Conservation (phyloP, 2,888 invertebrate species). For the Tenthredo notha region DNA sequence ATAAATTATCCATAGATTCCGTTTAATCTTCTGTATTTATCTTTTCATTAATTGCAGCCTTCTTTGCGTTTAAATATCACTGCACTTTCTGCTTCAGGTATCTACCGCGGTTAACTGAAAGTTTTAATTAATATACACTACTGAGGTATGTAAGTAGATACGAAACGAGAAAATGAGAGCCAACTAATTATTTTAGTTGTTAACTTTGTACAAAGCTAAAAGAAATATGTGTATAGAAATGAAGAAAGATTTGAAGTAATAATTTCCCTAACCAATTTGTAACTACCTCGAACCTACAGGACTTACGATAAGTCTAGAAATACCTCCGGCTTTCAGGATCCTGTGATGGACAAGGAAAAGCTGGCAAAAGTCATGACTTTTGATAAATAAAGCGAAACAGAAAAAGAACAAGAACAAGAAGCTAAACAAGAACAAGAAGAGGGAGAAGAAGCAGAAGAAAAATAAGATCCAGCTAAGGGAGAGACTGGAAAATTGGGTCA, state of each 20-base stretch:
- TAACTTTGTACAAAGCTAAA: not conserved
- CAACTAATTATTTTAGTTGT: slow-evolving; percentile 39
- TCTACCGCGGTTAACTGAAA: not conserved
- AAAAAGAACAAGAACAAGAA: not conserved
- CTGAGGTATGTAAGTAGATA: not conserved
- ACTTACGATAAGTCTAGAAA: not conserved
- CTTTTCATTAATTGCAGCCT: not conserved
- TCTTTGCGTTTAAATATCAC: not conserved
- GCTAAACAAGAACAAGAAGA: too few relatives aligned
- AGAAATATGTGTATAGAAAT: not conserved
- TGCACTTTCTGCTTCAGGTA: not conserved
- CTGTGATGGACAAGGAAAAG: not conserved
- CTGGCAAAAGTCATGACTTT: too few relatives aligned
- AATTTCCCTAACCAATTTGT: slow-evolving; percentile 6
- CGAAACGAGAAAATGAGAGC: not conserved
- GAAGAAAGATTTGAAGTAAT: not conserved
- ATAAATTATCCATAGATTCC: not conserved
- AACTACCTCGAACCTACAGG: slow-evolving; percentile 17
- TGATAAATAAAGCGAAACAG: not conserved
- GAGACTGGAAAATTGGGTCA: not conserved
- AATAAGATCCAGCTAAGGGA: not conserved
- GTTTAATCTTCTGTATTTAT: not conserved
- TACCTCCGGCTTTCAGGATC: too few relatives aligned
- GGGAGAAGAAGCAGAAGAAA: not conserved
- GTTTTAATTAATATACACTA: slow-evolving; percentile 4